phyloP scores from a whole-genome alignment of 1,140 invertebrate species.

The Scaptomyza pallida region DNA sequence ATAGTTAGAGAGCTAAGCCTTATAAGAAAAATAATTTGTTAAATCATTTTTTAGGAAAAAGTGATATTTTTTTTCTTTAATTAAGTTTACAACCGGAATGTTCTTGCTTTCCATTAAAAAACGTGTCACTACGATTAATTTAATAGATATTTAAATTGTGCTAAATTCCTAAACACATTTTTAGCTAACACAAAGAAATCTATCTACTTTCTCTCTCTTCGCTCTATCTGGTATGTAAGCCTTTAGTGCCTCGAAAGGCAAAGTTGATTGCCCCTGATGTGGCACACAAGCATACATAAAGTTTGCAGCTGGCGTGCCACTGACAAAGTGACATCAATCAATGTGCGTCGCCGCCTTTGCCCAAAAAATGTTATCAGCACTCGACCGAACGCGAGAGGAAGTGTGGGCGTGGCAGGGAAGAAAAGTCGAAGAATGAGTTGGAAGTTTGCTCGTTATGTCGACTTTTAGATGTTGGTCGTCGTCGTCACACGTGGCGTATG shows the following conservation, averaged over 20 bases:
- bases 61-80: too few relatives aligned
- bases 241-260: slow-evolving; percentile 31
- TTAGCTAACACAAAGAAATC: background rate
- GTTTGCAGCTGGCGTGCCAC: slow-evolving; percentile 3
- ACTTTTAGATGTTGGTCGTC: slow-evolving; percentile 24
- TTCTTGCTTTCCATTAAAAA: too few relatives aligned
- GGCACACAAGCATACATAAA: background rate
- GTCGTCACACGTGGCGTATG: slow-evolving; percentile 80
- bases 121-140: background rate
- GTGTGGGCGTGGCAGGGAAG: slow-evolving; percentile 25
- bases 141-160: background rate
- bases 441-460: slow-evolving; percentile 61
- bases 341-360: slow-evolving; percentile 32
- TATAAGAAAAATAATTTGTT: too few relatives aligned
- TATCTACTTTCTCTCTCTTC: background rate
- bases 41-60: too few relatives aligned
- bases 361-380: slow-evolving; percentile 62
- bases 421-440: slow-evolving; percentile 9
- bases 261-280: slow-evolving; percentile 49
- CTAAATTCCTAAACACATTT: background rate
- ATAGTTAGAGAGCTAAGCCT: too few relatives aligned
- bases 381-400: slow-evolving; percentile 51
- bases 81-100: too few relatives aligned
- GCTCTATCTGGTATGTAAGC: slow-evolving; percentile 15
- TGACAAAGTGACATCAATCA: slow-evolving; percentile 78